Conservation (phyloP, 2,113 vertebrate species). For the Amphiprion ocellaris region DNA sequence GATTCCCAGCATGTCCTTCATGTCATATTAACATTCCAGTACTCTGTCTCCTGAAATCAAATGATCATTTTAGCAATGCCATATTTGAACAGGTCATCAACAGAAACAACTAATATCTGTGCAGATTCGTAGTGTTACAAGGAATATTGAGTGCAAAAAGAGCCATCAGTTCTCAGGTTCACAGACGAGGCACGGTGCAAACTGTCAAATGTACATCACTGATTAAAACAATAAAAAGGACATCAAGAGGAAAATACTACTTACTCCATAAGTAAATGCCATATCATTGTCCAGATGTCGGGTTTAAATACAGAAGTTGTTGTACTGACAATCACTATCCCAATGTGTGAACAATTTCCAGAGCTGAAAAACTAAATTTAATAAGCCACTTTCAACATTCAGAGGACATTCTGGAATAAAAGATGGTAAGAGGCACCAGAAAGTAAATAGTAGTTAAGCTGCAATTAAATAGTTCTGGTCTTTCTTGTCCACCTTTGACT, state of each 20-base stretch:
- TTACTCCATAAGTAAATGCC: neutral
- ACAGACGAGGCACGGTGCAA: conserved; percentile 49
- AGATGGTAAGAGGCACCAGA: no score
- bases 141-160: conserved; percentile 40
- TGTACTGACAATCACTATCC: neutral
- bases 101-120: neutral
- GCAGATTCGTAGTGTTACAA: conserved; percentile 4
- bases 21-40: neutral
- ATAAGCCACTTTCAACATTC: neutral
- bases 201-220: neutral
- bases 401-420: no score
- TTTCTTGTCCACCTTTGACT: neutral
- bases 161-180: conserved; percentile 21
- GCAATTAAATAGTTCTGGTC: neutral
- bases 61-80: neutral
- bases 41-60: neutral
- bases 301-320: neutral
- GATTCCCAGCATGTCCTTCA: conserved; percentile 21
- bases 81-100: neutral
- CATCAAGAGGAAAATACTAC: neutral
- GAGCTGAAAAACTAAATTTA: neutral
- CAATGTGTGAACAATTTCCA: neutral
- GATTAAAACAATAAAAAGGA: conserved; percentile 7
- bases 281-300: neutral
- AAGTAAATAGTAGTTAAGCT: no score